Conservation (phyloP, 1,140 invertebrate species). For the Diabrotica virgifera region DNA sequence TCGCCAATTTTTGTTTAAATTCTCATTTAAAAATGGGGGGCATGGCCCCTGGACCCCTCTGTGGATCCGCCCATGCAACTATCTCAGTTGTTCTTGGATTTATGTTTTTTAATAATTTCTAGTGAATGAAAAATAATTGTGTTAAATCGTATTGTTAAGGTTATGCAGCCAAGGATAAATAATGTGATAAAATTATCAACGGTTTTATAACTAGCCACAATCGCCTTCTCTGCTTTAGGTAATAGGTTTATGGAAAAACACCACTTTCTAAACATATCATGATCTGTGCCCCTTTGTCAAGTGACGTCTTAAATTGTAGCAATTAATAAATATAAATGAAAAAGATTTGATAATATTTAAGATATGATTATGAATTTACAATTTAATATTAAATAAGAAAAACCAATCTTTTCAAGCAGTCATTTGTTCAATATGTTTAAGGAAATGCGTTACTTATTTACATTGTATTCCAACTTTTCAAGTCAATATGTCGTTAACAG, state of each 20-base stretch:
- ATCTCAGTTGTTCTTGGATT: no score
- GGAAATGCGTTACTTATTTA: neutral
- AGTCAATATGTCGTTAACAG: no score
- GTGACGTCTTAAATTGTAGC: conserved; percentile 52
- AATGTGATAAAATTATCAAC: conserved; percentile 49
- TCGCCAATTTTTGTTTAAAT: no score
- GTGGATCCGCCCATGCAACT: no score
- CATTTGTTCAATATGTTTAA: neutral
- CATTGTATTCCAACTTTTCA: neutral
- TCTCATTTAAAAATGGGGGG: no score
- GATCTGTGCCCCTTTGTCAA: conserved; percentile 52
- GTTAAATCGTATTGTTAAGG: neutral
- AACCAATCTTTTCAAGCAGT: neutral
- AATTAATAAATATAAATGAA: conserved; percentile 45
- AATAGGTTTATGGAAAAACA: conserved; percentile 48
- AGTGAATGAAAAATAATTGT: no score
- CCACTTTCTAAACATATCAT: conserved; percentile 53
- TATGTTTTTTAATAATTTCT: no score
- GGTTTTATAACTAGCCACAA: conserved; percentile 49
- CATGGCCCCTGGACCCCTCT: no score
- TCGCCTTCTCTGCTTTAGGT: conserved; percentile 52
- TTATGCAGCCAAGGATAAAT: conserved; percentile 22
- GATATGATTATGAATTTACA: conserved; percentile 44
- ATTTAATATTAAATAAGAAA: conserved; percentile 7
- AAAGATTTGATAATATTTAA: conserved; percentile 51